phyloP scores from a whole-genome alignment of 92 coral and sea anemone genomes.

The Palythoa grandis region DNA sequence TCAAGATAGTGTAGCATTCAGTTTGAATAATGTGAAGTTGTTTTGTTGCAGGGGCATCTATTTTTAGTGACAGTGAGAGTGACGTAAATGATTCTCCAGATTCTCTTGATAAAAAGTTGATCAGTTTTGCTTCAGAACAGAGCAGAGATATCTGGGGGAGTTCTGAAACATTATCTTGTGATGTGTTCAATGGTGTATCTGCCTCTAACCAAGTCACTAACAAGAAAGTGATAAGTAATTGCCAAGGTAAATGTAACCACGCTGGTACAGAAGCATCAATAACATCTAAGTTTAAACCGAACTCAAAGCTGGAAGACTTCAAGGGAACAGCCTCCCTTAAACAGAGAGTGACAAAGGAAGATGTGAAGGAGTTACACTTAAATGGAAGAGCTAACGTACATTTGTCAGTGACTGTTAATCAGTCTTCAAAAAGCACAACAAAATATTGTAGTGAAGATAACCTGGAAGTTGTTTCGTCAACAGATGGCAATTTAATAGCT shows the following conservation, averaged over 20 bases:
- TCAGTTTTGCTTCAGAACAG: background rate
- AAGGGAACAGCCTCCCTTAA: background rate
- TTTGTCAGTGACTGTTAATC: background rate
- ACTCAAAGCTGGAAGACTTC: background rate
- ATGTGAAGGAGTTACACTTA: background rate
- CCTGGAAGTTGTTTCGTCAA: background rate
- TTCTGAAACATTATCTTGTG: background rate
- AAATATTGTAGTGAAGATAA: background rate
- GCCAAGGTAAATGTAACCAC: background rate
- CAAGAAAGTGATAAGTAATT: too few species aligned
- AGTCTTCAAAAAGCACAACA: background rate
- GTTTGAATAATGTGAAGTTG: background rate
- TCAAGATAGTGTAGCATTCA: background rate
- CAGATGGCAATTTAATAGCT: background rate
- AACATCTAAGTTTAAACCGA: background rate
- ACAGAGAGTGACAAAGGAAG: background rate
- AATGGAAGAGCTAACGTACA: background rate
- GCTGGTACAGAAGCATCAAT: background rate
- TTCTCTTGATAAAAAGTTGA: conserved; percentile 1
- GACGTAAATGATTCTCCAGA: background rate
- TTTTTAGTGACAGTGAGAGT: background rate
- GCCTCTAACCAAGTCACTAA: background rate
- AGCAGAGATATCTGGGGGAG: background rate
- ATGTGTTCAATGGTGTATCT: background rate
- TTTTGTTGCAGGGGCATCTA: background rate